phyloP scores from a whole-genome alignment of 2,113 vertebrate genomes.

The Rissa tridactyla region DNA sequence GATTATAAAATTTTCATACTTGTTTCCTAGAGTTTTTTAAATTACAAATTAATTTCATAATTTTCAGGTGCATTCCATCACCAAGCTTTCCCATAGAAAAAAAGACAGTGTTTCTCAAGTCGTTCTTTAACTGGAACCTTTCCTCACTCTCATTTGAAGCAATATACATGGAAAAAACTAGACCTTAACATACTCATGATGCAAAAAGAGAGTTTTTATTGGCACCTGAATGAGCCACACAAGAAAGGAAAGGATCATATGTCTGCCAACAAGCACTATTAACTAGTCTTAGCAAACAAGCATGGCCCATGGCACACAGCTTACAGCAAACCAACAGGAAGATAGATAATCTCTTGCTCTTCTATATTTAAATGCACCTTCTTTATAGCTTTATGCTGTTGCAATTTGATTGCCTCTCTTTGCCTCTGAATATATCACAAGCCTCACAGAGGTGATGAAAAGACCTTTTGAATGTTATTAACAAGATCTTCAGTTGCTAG shows the following conservation, averaged over 20 bases:
- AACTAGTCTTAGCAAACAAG: neutral
- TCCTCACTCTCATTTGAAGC: neutral
- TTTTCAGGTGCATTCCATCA: neutral
- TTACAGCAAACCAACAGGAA: neutral
- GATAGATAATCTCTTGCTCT: neutral
- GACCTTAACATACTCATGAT: neutral
- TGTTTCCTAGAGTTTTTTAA: neutral
- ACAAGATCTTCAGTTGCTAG: neutral
- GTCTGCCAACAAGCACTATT: neutral
- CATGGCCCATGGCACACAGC: neutral
- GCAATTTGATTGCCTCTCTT: neutral
- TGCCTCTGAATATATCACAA: neutral
- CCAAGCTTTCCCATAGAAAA: neutral
- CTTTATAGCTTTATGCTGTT: neutral
- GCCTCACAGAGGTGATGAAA: neutral
- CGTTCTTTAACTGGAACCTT: neutral
- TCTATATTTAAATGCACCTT: neutral
- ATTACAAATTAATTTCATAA: neutral
- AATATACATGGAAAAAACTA: neutral
- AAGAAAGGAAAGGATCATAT: neutral
- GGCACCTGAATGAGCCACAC: neutral
- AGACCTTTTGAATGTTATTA: neutral
- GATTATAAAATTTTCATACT: neutral
- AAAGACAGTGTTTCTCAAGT: neutral
- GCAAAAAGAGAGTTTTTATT: neutral